Evolutionary conservation across 2,113 vertebrate genomes (phyloP).

Genomic region (Cheirogaleus medius): DNA sequence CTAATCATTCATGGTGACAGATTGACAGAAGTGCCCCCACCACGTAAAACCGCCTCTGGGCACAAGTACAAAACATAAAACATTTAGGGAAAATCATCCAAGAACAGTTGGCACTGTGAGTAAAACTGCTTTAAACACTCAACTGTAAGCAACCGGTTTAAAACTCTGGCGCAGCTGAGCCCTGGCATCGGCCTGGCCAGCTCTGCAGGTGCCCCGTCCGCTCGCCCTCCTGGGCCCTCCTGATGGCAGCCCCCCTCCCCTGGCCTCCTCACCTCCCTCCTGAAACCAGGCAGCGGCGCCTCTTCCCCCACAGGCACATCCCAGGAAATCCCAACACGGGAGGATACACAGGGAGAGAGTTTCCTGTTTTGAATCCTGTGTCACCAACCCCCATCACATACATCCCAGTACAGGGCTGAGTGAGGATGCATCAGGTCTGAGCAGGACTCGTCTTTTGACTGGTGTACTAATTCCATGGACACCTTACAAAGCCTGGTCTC

Average conservation of each 20-base stretch:
- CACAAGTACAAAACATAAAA: conserved; percentile 78
- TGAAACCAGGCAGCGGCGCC: background rate
- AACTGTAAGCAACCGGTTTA: conserved; percentile 61
- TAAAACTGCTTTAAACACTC: conserved; percentile 74
- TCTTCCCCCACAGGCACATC: background rate
- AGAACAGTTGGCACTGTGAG: conserved; percentile 71
- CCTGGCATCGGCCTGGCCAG: background rate
- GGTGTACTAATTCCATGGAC: accelerated
- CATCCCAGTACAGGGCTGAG: accelerated
- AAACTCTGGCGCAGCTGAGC: conserved; percentile 15
- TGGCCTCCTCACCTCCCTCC: no score
- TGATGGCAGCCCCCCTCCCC: background rate
- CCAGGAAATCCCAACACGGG: background rate
- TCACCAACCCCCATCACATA: background rate
- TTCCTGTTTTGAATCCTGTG: background rate
- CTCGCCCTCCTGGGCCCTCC: background rate
- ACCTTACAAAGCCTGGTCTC: background rate
- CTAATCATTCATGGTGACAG: conserved; percentile 70
- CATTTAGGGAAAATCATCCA: conserved; percentile 77
- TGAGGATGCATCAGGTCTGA: background rate
- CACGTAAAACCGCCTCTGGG: conserved; percentile 71
- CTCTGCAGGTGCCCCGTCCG: background rate
- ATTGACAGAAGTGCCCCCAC: conserved; percentile 74
- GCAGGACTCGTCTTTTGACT: background rate
- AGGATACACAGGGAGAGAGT: background rate